A percentile compares a stretch with the other conserved stretches of the same genome.
Evolutionary conservation across 2,797 vertebrate genomes (phyloP).

Genomic region (Scleropages formosus): DNA sequence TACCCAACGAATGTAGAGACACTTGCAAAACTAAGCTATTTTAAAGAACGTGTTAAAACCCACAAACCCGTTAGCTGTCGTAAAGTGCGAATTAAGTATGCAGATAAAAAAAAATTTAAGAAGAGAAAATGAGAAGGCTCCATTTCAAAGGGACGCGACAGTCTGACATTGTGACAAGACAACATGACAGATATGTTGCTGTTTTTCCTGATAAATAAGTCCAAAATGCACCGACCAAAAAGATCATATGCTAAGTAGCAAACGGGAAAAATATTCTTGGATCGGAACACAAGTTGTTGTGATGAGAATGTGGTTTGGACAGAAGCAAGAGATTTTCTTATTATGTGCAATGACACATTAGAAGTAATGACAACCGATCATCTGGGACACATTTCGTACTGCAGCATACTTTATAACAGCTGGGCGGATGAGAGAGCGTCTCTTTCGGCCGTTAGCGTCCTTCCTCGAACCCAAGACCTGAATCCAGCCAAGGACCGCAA

Average conservation of each 20-base stretch:
- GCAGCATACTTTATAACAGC: conserved; percentile 28
- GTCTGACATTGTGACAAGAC: no score
- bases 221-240: no score
- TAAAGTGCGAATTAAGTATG: no score
- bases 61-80: no score
- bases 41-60: background rate
- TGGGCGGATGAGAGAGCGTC: conserved; percentile 36
- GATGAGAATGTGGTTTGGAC: background rate
- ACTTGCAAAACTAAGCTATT: background rate
- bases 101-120: no score
- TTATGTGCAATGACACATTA: background rate
- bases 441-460: conserved; percentile 41
- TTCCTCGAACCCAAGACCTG: conserved; percentile 35
- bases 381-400: conserved; percentile 37
- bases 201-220: no score
- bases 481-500: conserved; percentile 30
- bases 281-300: background rate
- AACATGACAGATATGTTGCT: no score
- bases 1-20: no score
- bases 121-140: no score
- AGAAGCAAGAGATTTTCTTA: background rate
- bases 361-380: conserved; percentile 40
- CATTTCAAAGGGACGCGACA: no score
- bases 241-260: background rate
- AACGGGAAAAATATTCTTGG: background rate